Evolutionary conservation across 1,140 invertebrate genomes (phyloP).

Genomic region (Atta colombica): DNA sequence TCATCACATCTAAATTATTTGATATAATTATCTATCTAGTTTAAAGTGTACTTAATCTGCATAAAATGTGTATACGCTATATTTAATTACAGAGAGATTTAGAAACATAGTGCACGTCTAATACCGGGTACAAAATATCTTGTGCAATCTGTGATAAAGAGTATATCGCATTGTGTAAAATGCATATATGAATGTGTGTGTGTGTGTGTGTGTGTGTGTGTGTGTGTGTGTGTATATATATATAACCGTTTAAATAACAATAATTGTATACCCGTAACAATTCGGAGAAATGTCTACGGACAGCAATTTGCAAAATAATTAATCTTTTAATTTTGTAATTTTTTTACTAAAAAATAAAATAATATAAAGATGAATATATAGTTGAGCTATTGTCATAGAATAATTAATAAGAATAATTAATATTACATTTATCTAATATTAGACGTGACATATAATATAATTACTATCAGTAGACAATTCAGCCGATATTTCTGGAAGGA

Average conservation of each 20-base stretch:
- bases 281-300: conserved; percentile 56
- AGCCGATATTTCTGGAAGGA: conserved; percentile 38
- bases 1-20: conserved; percentile 44
- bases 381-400: neutral
- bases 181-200: conserved; percentile 43
- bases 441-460: neutral
- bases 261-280: conserved; percentile 66
- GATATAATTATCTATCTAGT: conserved; percentile 48
- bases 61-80: conserved; percentile 31
- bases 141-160: conserved; percentile 72
- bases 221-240: conserved; percentile 20
- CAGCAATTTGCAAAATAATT: conserved; percentile 42
- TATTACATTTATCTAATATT: conserved; percentile 3
- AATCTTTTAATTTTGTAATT: neutral
- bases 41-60: conserved; percentile 22
- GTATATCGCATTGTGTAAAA: conserved; percentile 48
- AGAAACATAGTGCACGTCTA: conserved; percentile 71
- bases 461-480: conserved; percentile 28
- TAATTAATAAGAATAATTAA: conserved; percentile 28
- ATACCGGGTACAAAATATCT: conserved; percentile 75
- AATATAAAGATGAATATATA: neutral
- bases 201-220: conserved; percentile 8
- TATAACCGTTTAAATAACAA: conserved; percentile 66
- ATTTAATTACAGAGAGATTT: conserved; percentile 67
- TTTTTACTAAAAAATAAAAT: neutral